These are phyloP conservation scores for Ptiloglossa arizonensis DNA, from an alignment of 1,140 invertebrate genomes.

Conservation along the genomic window DNA sequence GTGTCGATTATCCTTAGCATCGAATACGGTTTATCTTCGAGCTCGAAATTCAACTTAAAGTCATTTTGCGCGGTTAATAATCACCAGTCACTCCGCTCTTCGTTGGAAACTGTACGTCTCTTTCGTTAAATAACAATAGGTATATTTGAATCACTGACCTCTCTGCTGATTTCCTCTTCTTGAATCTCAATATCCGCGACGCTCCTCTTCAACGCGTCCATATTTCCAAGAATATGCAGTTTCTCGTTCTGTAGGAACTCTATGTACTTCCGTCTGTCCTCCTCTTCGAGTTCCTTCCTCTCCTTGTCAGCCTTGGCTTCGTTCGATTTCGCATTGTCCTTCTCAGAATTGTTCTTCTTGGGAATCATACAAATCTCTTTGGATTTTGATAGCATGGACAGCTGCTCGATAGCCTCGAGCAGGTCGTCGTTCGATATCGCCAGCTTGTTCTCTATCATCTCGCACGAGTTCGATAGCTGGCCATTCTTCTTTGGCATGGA, in stretches of 20 bases:
- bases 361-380: constrained; percentile 71
- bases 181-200: constrained; percentile 91
- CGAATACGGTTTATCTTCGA: background rate
- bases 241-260: constrained; percentile 80
- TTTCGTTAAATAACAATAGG: too few species aligned
- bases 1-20: background rate
- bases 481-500: constrained; percentile 67
- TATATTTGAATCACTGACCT: constrained; percentile 81
- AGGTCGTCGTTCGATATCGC: constrained; percentile 81
- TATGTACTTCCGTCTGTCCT: constrained; percentile 77
- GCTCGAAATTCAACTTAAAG: background rate
- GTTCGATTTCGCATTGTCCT: constrained; percentile 80
- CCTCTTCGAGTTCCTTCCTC: constrained; percentile 70
- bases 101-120: too few species aligned
- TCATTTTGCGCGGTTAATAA: too few species aligned
- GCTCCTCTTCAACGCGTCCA: constrained; percentile 86
- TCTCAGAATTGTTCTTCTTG: constrained; percentile 80
- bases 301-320: constrained; percentile 81
- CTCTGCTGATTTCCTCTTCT: constrained; percentile 91
- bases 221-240: constrained; percentile 77
- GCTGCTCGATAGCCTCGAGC: constrained; percentile 78
- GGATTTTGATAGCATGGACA: constrained; percentile 77
- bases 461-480: constrained; percentile 68
- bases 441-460: constrained; percentile 80
- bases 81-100: too few species aligned